phyloP scores from a whole-genome alignment of 2,797 vertebrate genomes.

The Oreochromis mossambicus region DNA sequence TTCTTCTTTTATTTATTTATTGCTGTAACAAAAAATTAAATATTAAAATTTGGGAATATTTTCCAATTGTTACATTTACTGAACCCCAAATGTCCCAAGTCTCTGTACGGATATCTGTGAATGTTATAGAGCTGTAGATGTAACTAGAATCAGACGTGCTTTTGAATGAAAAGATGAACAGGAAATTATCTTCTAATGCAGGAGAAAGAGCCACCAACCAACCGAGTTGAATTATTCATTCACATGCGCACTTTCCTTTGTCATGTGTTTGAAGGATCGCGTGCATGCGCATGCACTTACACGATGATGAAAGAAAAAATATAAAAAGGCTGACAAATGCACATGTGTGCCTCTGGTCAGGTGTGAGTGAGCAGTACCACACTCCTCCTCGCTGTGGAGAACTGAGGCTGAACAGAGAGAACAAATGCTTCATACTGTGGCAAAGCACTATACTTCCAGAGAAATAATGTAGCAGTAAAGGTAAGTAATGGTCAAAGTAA shows the following conservation, averaged over 20 bases:
- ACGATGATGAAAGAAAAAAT: neutral
- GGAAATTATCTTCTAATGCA: neutral
- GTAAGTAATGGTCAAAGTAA: neutral
- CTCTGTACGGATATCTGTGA: neutral
- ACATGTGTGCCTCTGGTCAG: neutral
- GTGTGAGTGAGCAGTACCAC: neutral
- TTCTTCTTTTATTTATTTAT: neutral
- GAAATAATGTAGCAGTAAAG: constrained; percentile 9
- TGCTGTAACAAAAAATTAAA: neutral
- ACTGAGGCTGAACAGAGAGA: neutral
- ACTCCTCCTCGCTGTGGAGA: neutral
- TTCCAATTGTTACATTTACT: neutral
- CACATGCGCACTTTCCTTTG: neutral
- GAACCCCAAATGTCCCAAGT: neutral
- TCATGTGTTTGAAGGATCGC: neutral
- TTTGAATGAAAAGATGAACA: neutral
- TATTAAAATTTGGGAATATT: neutral
- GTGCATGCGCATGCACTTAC: neutral
- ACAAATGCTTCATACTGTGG: neutral
- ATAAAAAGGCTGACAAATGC: neutral
- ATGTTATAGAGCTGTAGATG: neutral
- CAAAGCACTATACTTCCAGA: neutral
- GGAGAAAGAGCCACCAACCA: neutral
- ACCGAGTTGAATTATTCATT: neutral
- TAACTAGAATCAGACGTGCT: neutral